phyloP scores from a whole-genome alignment of 2,888 invertebrate species.

The Pharmacophagus antenor region DNA sequence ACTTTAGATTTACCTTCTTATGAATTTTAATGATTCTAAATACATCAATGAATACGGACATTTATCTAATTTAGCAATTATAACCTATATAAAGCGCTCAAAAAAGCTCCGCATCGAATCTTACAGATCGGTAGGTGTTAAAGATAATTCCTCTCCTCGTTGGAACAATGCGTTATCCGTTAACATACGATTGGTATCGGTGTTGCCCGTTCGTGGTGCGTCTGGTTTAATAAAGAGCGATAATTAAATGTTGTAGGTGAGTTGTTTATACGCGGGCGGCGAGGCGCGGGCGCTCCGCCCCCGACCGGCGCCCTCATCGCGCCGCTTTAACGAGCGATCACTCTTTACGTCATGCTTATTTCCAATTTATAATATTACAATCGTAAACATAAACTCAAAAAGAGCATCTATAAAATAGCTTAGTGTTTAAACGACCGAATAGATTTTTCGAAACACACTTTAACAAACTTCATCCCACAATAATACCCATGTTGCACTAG shows the following conservation, averaged over 20 bases:
- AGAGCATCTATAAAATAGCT: no score
- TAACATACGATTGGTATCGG: conserved; percentile 55
- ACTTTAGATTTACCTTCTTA: no score
- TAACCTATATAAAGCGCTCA: background rate
- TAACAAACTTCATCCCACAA: no score
- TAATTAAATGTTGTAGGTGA: conserved; percentile 78
- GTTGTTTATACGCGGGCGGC: conserved; percentile 68
- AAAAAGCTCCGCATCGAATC: conserved; percentile 18
- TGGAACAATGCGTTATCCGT: conserved; percentile 52
- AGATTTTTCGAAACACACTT: no score
- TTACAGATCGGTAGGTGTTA: conserved; percentile 61
- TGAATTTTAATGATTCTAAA: no score
- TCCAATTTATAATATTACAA: conserved; percentile 4
- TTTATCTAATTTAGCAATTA: background rate
- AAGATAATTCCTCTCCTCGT: conserved; percentile 60
- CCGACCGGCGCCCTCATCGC: conserved; percentile 55
- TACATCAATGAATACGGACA: no score
- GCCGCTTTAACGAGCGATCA: conserved; percentile 63
- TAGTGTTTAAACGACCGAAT: no score
- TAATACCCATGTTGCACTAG: no score
- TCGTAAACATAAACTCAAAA: conserved; percentile 1
- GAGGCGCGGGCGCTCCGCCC: conserved; percentile 59
- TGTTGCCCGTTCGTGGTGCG: conserved; percentile 54
- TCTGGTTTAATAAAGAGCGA: conserved; percentile 74
- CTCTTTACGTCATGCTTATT: conserved; percentile 9